Base-by-base conservation (phyloP, 2,797 vertebrate species). In the Darevskia nairensis region DNA sequence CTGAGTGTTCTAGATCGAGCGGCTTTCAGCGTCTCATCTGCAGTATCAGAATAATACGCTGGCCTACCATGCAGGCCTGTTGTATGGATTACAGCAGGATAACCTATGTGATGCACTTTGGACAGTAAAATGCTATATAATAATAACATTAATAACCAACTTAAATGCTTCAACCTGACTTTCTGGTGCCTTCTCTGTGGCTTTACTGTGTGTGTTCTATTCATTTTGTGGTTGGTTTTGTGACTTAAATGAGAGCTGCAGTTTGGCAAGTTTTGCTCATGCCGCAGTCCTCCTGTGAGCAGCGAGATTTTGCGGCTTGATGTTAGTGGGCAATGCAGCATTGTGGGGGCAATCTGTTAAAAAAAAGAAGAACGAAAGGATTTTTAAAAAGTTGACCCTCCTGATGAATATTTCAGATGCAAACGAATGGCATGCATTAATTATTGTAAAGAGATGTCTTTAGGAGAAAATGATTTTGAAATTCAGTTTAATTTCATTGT, bases 401-500 rank as follows among this genome's bases (percentile, higher is more conserved):
- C 91, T 91, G 93, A 93, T 95, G 95, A 94, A 88, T 94, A 88
- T 95, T 95, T 95, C 93, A 94, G 95, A 81, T 91, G 94, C 90
- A 90, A 91, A 94, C 94, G 94, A 95, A 92, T 94, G 90, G 93
- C 94, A n/a, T 87, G 92, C 96, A 96, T 97, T 97, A 96, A 96
- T 97, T 96, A 96, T 96, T 92, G 94, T 95, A 95, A 96, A 95
- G 96, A 96, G 96, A 94, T 94, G 95, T 96, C 95, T 96, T 96
- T 95, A 95, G 96, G 95, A 97, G 96, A 96, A 96, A 95, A 95
- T 94, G 94, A 94, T 95, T 96, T 93, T 94, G 96, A 96, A 95
- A 96, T 96, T 95, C 95, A 68, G 96, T 96, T 97, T 96, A 96
- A 96, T 97, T 97, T 96, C 96, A 95, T 96, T 96, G 96, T 96